Evolutionary conservation across 2,888 invertebrate species (phyloP).

Genomic region (Melikaiella ostensackeni): DNA sequence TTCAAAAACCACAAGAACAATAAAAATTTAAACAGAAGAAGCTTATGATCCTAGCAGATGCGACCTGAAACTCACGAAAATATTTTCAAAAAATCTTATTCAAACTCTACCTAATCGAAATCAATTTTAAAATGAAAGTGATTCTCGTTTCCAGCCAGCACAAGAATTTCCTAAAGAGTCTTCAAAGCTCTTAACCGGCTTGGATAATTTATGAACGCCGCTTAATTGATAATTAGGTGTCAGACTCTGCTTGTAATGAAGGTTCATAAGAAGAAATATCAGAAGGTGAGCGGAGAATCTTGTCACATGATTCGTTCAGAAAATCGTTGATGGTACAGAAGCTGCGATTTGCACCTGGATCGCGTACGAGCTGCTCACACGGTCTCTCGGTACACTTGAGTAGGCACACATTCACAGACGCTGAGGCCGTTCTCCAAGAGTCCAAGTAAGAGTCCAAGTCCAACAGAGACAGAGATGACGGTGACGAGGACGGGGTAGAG

Average conservation of each 20-base stretch:
- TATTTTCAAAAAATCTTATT: not conserved
- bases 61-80: not conserved
- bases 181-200: not conserved
- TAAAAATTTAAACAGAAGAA: not conserved
- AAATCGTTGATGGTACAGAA: constrained; percentile 46
- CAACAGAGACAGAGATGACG: constrained; percentile 40
- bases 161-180: not conserved
- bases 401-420: constrained; percentile 53
- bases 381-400: constrained; percentile 56
- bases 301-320: constrained; percentile 44
- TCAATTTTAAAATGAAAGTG: not conserved
- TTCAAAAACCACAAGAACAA: not conserved
- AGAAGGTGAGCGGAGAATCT: constrained; percentile 17
- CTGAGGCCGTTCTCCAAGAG: constrained; percentile 19
- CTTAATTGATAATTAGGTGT: constrained; percentile 27
- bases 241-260: constrained; percentile 14
- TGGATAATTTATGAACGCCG: constrained; percentile 19
- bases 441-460: constrained; percentile 9
- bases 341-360: constrained; percentile 65
- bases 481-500: constrained; percentile 47
- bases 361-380: constrained; percentile 45
- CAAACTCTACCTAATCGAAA: not conserved
- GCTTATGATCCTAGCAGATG: not conserved
- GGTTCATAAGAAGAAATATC: constrained; percentile 18
- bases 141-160: not conserved